Conservation (phyloP, 2,888 invertebrate genomes). For the Adelognathus sp. region DNA sequence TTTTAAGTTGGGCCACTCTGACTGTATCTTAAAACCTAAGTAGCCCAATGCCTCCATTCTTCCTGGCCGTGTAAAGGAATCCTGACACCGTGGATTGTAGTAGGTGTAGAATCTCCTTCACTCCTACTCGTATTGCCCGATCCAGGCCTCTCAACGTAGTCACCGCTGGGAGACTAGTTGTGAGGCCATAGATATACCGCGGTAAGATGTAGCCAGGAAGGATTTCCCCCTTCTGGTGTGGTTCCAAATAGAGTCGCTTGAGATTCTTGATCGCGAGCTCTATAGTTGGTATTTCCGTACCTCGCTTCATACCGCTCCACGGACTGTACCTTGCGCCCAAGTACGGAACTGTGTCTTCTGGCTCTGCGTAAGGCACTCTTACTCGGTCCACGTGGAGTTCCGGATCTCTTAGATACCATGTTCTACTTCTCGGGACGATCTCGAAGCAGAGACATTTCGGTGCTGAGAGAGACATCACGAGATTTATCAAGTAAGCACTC, state of each 20-base stretch:
- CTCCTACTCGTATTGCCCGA: background rate
- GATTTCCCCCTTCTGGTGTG: conserved; percentile 24
- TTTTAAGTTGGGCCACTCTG: background rate
- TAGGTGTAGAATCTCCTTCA: background rate
- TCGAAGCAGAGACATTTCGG: conserved; percentile 34
- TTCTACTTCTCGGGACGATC: background rate
- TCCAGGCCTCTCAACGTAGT: conserved; percentile 2
- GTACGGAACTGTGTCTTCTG: background rate
- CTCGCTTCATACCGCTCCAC: conserved; percentile 10
- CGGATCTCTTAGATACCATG: conserved; percentile 45
- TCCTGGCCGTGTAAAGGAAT: background rate
- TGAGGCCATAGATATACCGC: conserved; percentile 5
- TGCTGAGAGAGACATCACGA: no score
- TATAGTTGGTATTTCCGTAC: background rate
- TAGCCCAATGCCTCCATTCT: background rate
- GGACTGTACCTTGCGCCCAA: conserved; percentile 1
- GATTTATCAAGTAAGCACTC: fast-evolving
- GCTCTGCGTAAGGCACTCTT: background rate
- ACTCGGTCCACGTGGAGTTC: background rate
- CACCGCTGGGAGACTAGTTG: background rate
- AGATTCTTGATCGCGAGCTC: background rate
- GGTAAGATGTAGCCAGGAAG: conserved; percentile 20
- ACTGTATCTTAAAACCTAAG: background rate
- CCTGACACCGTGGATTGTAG: background rate
- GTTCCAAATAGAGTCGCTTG: conserved; percentile 19